Conservation (phyloP, 2,797 vertebrate species). For the Fistularia tabacaria region DNA sequence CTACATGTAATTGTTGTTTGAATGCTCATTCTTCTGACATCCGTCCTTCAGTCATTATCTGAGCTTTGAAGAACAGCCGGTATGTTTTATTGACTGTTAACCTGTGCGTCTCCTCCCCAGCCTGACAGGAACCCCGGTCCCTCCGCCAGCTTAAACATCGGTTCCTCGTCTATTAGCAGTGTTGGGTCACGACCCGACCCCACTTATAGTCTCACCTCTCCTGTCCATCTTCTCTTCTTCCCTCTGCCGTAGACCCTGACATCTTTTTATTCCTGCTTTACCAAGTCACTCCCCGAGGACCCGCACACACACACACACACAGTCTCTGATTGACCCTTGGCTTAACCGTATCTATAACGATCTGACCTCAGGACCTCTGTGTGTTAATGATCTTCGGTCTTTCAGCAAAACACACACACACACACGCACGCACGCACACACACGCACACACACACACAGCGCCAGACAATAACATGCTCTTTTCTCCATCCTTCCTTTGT, state of each 20-base stretch:
- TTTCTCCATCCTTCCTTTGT: slow-evolving; percentile 28
- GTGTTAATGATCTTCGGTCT: slow-evolving; percentile 61
- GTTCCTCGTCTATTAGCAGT: slow-evolving; percentile 68
- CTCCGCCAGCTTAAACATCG: slow-evolving; percentile 60
- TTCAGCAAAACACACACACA: slow-evolving; percentile 15
- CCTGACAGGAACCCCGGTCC: slow-evolving; percentile 22
- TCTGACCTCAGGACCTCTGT: slow-evolving; percentile 66
- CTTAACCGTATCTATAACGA: slow-evolving; percentile 70
- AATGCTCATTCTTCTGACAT: slow-evolving; percentile 6
- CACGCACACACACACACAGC: slow-evolving; percentile 22
- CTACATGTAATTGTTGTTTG: not conserved
- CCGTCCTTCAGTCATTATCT: slow-evolving; percentile 27
- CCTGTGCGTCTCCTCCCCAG: slow-evolving; percentile 6
- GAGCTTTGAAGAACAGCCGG: slow-evolving; percentile 19
- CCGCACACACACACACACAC: slow-evolving; percentile 13
- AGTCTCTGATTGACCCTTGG: slow-evolving; percentile 42
- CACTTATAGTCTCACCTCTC: slow-evolving; percentile 64
- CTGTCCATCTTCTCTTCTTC: slow-evolving; percentile 33
- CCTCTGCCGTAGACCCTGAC: slow-evolving; percentile 3
- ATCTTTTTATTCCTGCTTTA: slow-evolving; percentile 48
- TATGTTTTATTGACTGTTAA: slow-evolving; percentile 51
- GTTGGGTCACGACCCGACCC: slow-evolving; percentile 67
- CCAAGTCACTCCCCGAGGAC: slow-evolving; percentile 52
- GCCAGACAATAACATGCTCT: slow-evolving; percentile 45
- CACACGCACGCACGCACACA: slow-evolving; percentile 34